Evolutionary conservation across 2,888 invertebrate genomes (phyloP).

Genomic region (Protophormia terraenovae): DNA sequence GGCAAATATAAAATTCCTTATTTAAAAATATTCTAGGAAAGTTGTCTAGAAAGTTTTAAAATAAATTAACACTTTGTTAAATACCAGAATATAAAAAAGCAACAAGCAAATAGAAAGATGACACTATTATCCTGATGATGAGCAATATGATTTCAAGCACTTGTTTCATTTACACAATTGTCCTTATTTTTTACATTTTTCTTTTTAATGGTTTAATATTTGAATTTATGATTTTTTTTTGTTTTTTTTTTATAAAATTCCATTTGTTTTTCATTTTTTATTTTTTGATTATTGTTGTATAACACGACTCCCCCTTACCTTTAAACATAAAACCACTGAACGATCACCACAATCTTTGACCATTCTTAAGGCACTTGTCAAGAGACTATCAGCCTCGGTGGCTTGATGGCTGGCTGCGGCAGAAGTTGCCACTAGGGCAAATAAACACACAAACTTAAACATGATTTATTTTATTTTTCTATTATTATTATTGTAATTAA

Average conservation of each 20-base stretch:
- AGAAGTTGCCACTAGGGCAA: conserved; percentile 82
- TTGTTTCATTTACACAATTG: not conserved
- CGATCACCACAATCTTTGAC: conserved; percentile 87
- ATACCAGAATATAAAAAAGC: not conserved
- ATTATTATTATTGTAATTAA: conserved; percentile 1
- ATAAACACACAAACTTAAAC: conserved; percentile 82
- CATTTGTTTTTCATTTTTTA: not conserved
- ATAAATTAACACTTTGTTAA: not conserved
- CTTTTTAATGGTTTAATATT: not conserved
- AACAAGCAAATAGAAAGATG: not conserved
- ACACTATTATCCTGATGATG: not conserved
- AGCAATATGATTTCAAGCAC: not conserved
- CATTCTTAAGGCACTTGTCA: conserved; percentile 86
- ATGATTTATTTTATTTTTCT: conserved; percentile 70
- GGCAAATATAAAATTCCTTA: too few relatives aligned
- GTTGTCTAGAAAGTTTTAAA: not conserved
- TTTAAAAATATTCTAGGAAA: not conserved
- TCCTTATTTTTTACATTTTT: not conserved
- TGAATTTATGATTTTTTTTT: not conserved
- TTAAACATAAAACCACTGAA: conserved; percentile 87
- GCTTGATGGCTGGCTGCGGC: conserved; percentile 79
- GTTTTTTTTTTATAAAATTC: not conserved
- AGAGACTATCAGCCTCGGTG: conserved; percentile 82
- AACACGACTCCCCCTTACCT: conserved; percentile 83
- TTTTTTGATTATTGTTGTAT: not conserved